phyloP scores from a whole-genome alignment of 2,797 vertebrate genomes.

The Rhincodon typus region DNA sequence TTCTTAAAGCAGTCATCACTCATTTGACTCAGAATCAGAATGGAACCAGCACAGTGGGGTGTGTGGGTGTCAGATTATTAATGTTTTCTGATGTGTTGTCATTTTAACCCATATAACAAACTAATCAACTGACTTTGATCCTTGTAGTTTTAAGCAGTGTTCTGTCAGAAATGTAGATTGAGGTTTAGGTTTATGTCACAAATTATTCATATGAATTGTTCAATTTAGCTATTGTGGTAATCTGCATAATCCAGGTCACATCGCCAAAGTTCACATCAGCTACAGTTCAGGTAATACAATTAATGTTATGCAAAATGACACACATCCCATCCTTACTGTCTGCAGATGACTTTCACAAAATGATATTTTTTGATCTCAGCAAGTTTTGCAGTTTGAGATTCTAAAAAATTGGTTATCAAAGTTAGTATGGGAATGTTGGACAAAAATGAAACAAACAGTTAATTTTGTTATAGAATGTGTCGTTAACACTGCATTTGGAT shows the following conservation, averaged over 20 bases:
- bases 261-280: neutral
- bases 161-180: neutral
- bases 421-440: neutral
- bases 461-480: neutral
- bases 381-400: neutral
- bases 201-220: neutral
- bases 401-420: neutral
- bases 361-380: neutral
- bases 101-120: neutral
- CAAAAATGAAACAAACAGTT: neutral
- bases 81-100: neutral
- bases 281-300: neutral
- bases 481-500: neutral
- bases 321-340: neutral
- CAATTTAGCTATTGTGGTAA: neutral
- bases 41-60: neutral
- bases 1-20: neutral
- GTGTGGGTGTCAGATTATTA: neutral
- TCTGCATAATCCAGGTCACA: neutral
- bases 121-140: neutral
- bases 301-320: neutral
- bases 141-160: neutral
- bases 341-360: neutral
- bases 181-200: neutral
- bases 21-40: neutral